Base-by-base conservation (phyloP, 1,140 invertebrate species). In the Agrypnia vestita region DNA sequence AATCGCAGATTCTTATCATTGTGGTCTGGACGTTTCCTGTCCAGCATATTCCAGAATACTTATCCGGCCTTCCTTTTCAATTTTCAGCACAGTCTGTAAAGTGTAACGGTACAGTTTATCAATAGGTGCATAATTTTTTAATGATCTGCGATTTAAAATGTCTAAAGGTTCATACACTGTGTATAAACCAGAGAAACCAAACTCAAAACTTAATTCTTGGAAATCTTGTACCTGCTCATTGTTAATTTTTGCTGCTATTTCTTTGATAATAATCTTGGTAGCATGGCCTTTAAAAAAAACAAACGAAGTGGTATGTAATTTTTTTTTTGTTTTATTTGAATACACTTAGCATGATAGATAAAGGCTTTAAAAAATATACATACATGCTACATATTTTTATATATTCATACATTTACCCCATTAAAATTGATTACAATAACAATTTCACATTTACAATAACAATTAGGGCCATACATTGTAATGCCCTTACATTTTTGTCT, bases 151-250 rank as follows among this genome's bases (percentile, higher is more conserved):
- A 61, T 6, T n/a, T 15, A 79, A 75, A 69, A 80, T 80, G 78
- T 25, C 72, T 11, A 80, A 69, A 46, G 78, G 78, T 10, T 19
- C 25, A 11, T 80, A 80, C 49, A 67, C 73, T 9, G 25, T 80
- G 13, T 64, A 76, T 47, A 80, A 51, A 44, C 78, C 72, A 9
- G 21, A 53, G 19, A 35, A 19, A 15, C 46, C 72, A 19, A 69
- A 59, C 55, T 53, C 69, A 15, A 80, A 69, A 12, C 15, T 71
- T 55, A 43, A 73, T 25, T 25, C 59, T 35, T 80, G 78, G 78
- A 80, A 76, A 47, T 67, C 72, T 19, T 75, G 62, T 15, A 75
- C 73, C 13, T 80, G 78, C 46, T 44, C 78, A 17, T 7, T 80
- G 12, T 49, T 80, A 56, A 76, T 80, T 17, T 67, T 80, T 67